Percentiles rank a stretch among this genome's conserved stretches.
Conservation (phyloP, 2,113 vertebrate genomes). For the Mionectes macconnelli region DNA sequence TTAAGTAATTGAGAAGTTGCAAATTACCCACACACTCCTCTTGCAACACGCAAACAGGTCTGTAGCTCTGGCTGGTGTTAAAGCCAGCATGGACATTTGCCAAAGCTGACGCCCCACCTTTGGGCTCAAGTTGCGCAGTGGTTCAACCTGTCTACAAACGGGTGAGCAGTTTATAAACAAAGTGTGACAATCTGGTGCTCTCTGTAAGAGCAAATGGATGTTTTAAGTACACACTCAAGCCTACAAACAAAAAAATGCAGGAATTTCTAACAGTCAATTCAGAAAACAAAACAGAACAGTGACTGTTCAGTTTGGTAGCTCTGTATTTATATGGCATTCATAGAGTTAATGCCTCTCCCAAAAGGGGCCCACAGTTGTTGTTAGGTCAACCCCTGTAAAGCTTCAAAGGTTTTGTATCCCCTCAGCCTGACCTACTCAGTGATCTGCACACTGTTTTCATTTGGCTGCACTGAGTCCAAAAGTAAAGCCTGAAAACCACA, state of each 20-base stretch:
- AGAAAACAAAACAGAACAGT: neutral
- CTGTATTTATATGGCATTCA: slow-evolving; percentile 63
- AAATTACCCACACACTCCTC: slow-evolving; percentile 50
- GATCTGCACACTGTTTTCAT: slow-evolving; percentile 78
- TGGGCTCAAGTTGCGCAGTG: slow-evolving; percentile 11
- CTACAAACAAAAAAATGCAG: neutral
- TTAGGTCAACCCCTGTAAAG: slow-evolving; percentile 86
- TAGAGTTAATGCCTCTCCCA: slow-evolving; percentile 73
- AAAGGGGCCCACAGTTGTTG: slow-evolving; percentile 81
- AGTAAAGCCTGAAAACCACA: slow-evolving; percentile 75
- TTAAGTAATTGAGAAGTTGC: slow-evolving; percentile 49
- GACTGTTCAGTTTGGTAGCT: neutral
- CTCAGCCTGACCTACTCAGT: slow-evolving; percentile 75
- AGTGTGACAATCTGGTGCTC: neutral
- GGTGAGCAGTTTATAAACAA: slow-evolving; percentile 8
- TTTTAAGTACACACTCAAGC: neutral
- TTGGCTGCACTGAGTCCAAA: slow-evolving; percentile 72
- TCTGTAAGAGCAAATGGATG: neutral
- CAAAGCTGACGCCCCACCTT: slow-evolving; percentile 40
- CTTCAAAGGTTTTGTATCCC: slow-evolving; percentile 86
- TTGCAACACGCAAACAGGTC: slow-evolving; percentile 18
- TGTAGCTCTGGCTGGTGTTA: neutral
- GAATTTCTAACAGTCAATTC: neutral
- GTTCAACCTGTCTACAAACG: slow-evolving; percentile 16
- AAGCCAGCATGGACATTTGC: neutral